A percentile compares a stretch with the other conserved stretches of the same genome.
phyloP scores from a whole-genome alignment of 1,140 invertebrate genomes.

The Cephus cinctus region DNA sequence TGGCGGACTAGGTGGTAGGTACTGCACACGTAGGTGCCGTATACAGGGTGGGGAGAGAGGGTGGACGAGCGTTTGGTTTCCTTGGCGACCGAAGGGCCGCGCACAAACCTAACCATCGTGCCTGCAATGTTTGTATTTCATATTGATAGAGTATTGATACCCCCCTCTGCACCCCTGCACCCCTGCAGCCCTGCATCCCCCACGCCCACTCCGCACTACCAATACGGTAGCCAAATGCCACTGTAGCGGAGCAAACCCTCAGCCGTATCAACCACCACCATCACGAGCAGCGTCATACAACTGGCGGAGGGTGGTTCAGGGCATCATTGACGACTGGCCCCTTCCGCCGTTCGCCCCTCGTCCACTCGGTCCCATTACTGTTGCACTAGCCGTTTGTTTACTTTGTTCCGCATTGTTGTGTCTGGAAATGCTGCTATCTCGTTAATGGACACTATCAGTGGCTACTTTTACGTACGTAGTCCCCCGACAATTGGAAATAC shows the following conservation, averaged over 20 bases:
- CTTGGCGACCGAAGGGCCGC: conserved; percentile 46
- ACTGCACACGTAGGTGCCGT: conserved; percentile 1
- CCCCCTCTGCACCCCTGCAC: conserved; percentile 13
- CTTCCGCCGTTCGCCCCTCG: conserved; percentile 4
- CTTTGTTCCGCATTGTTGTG: conserved; percentile 50
- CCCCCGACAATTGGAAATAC: too few species aligned
- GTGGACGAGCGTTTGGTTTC: conserved; percentile 35
- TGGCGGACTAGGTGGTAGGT: neutral
- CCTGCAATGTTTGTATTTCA: conserved; percentile 52
- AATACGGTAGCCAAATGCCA: too few species aligned
- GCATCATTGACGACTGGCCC: too few species aligned
- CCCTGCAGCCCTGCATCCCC: conserved; percentile 2
- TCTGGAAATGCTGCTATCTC: too few species aligned
- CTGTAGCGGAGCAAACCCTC: conserved; percentile 18
- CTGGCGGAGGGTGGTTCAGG: too few species aligned
- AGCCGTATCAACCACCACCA: too few species aligned
- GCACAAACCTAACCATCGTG: conserved; percentile 29
- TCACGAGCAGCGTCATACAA: too few species aligned
- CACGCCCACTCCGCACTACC: conserved; percentile 5
- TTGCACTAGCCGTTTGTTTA: conserved; percentile 32
- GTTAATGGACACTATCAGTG: conserved; percentile 42
- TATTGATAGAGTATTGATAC: conserved; percentile 57
- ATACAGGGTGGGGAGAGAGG: conserved; percentile 20
- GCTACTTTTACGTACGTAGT: too few species aligned
- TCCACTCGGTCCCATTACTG: conserved; percentile 1